Percentiles rank a stretch among this genome's conserved stretches.
Conservation (phyloP, 2,888 invertebrate species). For the Thalpophila matura region DNA sequence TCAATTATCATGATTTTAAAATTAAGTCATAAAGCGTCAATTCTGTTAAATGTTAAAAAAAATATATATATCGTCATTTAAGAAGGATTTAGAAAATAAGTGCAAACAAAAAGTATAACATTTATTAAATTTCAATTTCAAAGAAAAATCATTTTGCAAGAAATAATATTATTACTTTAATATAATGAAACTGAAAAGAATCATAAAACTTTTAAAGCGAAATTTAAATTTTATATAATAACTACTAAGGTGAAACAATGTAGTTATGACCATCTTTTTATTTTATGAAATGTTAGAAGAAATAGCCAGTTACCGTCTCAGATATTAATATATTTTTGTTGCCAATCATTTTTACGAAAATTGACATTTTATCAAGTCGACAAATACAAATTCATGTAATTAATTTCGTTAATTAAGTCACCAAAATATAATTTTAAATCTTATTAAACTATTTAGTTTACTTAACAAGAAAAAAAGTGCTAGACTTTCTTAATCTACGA, state of each 20-base stretch:
- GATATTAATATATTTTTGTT: constrained; percentile 11
- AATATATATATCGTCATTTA: no score
- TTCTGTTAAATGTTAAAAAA: no score
- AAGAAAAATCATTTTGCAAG: no score
- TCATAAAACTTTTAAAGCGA: no score
- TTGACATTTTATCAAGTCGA: constrained; percentile 11
- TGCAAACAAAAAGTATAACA: no score
- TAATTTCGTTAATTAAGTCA: constrained; percentile 21
- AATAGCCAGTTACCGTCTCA: neutral
- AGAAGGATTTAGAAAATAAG: no score
- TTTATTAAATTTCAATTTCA: no score
- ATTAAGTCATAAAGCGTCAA: no score
- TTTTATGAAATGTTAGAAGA: neutral
- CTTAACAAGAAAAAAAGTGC: constrained; percentile 24
- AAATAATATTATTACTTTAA: no score
- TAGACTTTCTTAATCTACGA: constrained; percentile 16
- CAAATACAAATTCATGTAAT: constrained; percentile 39
- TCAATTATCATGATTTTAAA: no score
- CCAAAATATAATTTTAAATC: constrained; percentile 14
- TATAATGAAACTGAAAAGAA: no score
- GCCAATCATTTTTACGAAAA: neutral
- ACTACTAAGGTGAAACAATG: neutral
- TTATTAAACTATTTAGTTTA: constrained; percentile 6
- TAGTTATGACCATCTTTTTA: neutral
- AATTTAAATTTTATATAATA: no score